Evolutionary conservation across 2,113 vertebrate genomes (phyloP).

Genomic region (Lynx canadensis): DNA sequence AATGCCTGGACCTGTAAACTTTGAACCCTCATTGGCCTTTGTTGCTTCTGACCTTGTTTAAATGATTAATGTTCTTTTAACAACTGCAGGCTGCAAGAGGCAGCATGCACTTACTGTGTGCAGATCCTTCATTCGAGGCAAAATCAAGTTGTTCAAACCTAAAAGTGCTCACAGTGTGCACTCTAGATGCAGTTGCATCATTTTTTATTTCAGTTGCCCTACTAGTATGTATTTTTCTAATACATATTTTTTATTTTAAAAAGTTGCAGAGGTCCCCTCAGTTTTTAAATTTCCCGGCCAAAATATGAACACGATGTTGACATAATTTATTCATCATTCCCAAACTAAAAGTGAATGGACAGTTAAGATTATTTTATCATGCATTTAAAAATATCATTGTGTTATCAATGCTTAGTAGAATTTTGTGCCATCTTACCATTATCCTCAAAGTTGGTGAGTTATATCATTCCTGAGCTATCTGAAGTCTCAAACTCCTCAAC

Average conservation of each 20-base stretch:
- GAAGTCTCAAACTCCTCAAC: background rate
- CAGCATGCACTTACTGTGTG: slow-evolving; percentile 68
- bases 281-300: slow-evolving; percentile 14
- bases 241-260: slow-evolving; percentile 59
- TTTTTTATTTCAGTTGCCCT: background rate
- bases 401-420: background rate
- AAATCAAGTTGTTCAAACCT: slow-evolving; percentile 79
- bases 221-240: slow-evolving; percentile 72
- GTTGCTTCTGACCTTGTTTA: slow-evolving; percentile 92
- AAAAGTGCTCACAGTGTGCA: slow-evolving; percentile 65
- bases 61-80: slow-evolving; percentile 92
- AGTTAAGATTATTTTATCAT: background rate
- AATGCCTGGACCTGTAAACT: slow-evolving; percentile 94
- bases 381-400: background rate
- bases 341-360: slow-evolving; percentile 17
- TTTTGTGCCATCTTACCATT: background rate
- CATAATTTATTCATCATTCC: background rate
- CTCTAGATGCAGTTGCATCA: slow-evolving; percentile 41
- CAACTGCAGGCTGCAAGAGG: slow-evolving; percentile 82
- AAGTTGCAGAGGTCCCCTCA: background rate
- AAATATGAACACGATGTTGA: background rate
- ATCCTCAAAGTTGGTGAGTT: background rate
- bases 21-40: slow-evolving; percentile 93
- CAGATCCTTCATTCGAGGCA: slow-evolving; percentile 78
- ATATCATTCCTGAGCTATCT: background rate